Conservation (phyloP, 2,888 invertebrate species). For the Drosophila kanekoi region DNA sequence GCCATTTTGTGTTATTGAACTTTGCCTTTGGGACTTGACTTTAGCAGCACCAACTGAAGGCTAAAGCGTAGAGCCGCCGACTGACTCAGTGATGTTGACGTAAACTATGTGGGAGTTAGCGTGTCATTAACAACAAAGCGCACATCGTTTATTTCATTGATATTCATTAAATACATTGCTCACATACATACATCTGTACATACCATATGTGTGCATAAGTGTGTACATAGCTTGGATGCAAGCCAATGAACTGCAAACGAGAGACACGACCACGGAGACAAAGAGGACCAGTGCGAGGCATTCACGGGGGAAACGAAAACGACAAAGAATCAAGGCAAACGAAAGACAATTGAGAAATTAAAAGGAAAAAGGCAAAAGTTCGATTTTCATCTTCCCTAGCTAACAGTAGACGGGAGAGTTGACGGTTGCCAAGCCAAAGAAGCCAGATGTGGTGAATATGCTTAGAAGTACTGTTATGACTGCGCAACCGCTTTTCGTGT, state of each 20-base stretch:
- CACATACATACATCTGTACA: conserved; percentile 1
- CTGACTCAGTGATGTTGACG: conserved; percentile 46
- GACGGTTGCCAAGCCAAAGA: conserved; percentile 47
- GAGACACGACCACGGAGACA: conserved; percentile 28
- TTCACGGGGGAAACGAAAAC: conserved; percentile 1
- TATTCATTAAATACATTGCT: conserved; percentile 19
- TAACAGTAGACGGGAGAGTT: conserved; percentile 55
- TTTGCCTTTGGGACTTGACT: conserved; percentile 61
- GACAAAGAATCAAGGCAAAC: conserved; percentile 33
- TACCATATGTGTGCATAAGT: background rate
- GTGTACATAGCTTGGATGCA: conserved; percentile 10
- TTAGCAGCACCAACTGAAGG: conserved; percentile 44
- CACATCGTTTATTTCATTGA: conserved; percentile 26
- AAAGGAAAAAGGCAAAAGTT: conserved; percentile 52
- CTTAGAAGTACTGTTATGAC: conserved; percentile 7
- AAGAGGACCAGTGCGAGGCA: conserved; percentile 35
- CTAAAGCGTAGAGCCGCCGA: conserved; percentile 25
- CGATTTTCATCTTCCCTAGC: conserved; percentile 63
- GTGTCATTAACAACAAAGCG: conserved; percentile 29
- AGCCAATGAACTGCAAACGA: conserved; percentile 43
- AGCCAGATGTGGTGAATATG: conserved; percentile 61
- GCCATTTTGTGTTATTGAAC: conserved; percentile 67
- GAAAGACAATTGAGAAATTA: conserved; percentile 38
- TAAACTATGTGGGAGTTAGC: conserved; percentile 40
- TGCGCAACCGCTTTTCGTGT: background rate